Percentiles rank a stretch among this genome's conserved stretches.
These are phyloP conservation scores for Anarsia innoxiella DNA, from an alignment of 2,888 invertebrate genomes.

Conservation along the genomic window DNA sequence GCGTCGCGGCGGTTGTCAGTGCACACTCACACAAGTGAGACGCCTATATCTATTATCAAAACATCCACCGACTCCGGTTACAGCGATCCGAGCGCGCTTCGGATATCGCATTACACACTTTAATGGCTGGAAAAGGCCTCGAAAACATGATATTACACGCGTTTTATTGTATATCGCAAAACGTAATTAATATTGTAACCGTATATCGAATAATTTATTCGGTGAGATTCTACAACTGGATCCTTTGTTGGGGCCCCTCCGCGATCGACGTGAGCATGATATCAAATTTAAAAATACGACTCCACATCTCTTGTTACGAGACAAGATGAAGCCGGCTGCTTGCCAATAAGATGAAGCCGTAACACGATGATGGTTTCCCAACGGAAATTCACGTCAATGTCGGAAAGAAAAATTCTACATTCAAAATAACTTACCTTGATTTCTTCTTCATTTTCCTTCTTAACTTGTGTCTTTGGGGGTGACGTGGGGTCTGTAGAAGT, in stretches of 20 bases:
- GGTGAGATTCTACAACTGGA: slow-evolving; percentile 45
- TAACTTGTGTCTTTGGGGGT: slow-evolving; percentile 66
- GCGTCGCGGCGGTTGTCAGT: slow-evolving; percentile 34
- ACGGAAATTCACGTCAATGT: slow-evolving; percentile 54
- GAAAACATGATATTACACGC: slow-evolving; percentile 74
- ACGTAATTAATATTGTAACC: slow-evolving; percentile 72
- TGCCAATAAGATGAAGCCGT: slow-evolving; percentile 60
- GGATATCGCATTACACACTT: slow-evolving; percentile 73
- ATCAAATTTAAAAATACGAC: slow-evolving; percentile 73
- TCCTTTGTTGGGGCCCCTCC: slow-evolving; percentile 47
- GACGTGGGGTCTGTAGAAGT: slow-evolving; percentile 51
- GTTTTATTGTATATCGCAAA: slow-evolving; percentile 72
- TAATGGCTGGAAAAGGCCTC: slow-evolving; percentile 76
- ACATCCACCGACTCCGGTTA: slow-evolving; percentile 72
- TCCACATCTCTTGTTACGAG: slow-evolving; percentile 60
- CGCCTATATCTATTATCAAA: slow-evolving; percentile 75
- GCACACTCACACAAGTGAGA: slow-evolving; percentile 53
- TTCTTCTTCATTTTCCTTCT: slow-evolving; percentile 85
- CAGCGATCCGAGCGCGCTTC: slow-evolving; percentile 74
- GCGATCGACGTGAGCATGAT: slow-evolving; percentile 39
- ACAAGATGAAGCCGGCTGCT: slow-evolving; percentile 54
- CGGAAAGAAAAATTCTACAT: slow-evolving; percentile 29
- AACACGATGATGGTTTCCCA: slow-evolving; percentile 52
- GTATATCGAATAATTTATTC: slow-evolving; percentile 67
- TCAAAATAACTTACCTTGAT: slow-evolving; percentile 77